Conservation (phyloP, 1,140 invertebrate species). For the Eriosoma lanigerum region DNA sequence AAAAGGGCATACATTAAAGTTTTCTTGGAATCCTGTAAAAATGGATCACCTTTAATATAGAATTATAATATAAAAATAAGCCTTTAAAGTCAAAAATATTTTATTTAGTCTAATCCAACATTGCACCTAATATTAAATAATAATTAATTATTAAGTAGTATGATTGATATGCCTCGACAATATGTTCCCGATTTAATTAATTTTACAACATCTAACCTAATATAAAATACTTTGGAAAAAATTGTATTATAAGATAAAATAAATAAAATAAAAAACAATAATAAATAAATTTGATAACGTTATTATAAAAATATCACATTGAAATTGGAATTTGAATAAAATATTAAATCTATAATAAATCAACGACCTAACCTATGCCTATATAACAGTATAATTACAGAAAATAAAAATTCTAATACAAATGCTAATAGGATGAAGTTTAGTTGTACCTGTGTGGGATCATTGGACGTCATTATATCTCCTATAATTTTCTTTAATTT, state of each 20-base stretch:
- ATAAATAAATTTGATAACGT: conserved; percentile 2
- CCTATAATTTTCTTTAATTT: conserved; percentile 43
- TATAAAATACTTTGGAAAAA: not conserved
- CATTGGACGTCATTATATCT: conserved; percentile 37
- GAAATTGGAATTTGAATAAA: conserved; percentile 35
- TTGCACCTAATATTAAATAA: conserved; percentile 6
- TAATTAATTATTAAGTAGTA: conserved; percentile 22
- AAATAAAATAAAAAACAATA: conserved; percentile 32
- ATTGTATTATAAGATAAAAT: conserved; percentile 14
- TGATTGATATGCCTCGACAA: conserved; percentile 30
- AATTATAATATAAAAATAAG: conserved; percentile 31
- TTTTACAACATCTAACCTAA: conserved; percentile 3
- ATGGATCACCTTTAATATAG: not conserved
- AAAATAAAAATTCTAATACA: conserved; percentile 44
- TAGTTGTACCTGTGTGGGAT: conserved; percentile 50
- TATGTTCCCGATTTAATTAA: conserved; percentile 26
- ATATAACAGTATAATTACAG: conserved; percentile 9
- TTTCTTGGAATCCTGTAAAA: not conserved
- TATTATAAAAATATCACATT: conserved; percentile 43
- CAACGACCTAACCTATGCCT: conserved; percentile 25
- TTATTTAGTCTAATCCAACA: conserved; percentile 9
- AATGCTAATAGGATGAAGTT: conserved; percentile 48
- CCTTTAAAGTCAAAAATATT: not conserved
- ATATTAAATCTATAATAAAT: conserved; percentile 19
- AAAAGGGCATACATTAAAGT: not conserved